Percentiles rank a stretch among this genome's conserved stretches.
Evolutionary conservation across 92 coral and sea anemone species (phyloP).

Genomic region (Epizoanthus illoricatus): DNA sequence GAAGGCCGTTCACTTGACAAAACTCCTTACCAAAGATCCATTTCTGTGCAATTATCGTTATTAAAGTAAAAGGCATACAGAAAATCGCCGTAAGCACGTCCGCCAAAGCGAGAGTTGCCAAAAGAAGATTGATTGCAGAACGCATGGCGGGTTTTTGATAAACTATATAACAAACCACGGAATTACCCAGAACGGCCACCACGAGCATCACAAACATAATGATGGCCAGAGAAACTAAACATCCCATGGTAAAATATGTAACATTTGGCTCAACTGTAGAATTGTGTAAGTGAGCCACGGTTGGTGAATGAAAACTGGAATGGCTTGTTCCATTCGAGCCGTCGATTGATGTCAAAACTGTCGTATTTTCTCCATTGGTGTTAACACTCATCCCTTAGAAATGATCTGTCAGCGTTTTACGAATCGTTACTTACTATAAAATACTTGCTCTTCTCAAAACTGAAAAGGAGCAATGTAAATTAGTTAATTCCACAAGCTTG

Average conservation of each 20-base stretch:
- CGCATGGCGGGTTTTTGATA: constrained; percentile 99
- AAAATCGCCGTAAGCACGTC: constrained; percentile 80
- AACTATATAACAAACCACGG: constrained; percentile 91
- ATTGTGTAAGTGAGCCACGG: constrained; percentile 7
- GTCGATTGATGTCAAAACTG: not conserved
- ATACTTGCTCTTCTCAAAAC: not conserved
- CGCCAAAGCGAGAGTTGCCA: constrained; percentile 90
- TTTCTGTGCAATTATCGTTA: constrained; percentile 67
- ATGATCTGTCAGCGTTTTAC: not conserved
- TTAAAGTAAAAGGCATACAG: constrained; percentile 84
- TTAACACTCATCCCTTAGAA: not conserved
- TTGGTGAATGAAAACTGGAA: not conserved
- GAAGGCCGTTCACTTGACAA: constrained; percentile 84
- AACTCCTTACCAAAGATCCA: constrained; percentile 86
- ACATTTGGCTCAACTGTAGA: constrained; percentile 18
- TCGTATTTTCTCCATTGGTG: constrained; percentile 1
- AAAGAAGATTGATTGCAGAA: constrained; percentile 88
- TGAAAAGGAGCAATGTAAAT: not conserved
- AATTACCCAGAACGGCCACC: constrained; percentile 81
- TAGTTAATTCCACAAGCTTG: not conserved
- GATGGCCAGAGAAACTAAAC: constrained; percentile 49
- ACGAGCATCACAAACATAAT: constrained; percentile 70
- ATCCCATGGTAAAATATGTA: constrained; percentile 31
- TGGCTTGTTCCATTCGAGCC: not conserved
- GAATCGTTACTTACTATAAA: not conserved